phyloP scores from a whole-genome alignment of 2,797 vertebrate genomes.

The Tarsius wallacei region DNA sequence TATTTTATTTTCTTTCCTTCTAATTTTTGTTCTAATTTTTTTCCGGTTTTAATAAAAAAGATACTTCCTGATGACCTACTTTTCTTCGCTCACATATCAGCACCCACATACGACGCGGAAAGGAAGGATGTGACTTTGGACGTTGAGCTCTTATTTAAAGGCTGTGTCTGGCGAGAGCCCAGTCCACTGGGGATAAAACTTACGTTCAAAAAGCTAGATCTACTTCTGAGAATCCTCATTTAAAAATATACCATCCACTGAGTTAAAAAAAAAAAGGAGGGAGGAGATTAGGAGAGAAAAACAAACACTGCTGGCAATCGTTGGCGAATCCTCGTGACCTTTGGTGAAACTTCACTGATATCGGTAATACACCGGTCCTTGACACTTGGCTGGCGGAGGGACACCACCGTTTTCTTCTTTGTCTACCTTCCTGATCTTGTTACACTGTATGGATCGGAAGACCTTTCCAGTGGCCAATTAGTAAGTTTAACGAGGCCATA shows the following conservation, averaged over 20 bases:
- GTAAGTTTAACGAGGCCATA: neutral
- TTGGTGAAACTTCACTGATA: neutral
- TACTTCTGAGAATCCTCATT: slow-evolving; percentile 6
- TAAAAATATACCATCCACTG: neutral
- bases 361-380: neutral
- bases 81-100: neutral
- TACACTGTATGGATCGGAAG: neutral
- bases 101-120: neutral
- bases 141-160: slow-evolving; percentile 12
- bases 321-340: neutral
- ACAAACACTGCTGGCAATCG: neutral
- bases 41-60: neutral
- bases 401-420: neutral
- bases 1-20: neutral
- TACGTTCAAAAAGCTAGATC: slow-evolving; percentile 36
- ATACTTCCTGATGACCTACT: neutral
- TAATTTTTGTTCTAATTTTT: neutral
- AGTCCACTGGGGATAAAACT: neutral
- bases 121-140: neutral
- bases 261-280: slow-evolving; percentile 37
- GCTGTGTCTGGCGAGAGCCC: neutral
- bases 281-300: neutral
- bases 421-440: neutral
- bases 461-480: neutral
- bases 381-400: neutral